Evolutionary conservation across 2,888 invertebrate genomes (phyloP).

Genomic region (Mimumesa dahlbomi): DNA sequence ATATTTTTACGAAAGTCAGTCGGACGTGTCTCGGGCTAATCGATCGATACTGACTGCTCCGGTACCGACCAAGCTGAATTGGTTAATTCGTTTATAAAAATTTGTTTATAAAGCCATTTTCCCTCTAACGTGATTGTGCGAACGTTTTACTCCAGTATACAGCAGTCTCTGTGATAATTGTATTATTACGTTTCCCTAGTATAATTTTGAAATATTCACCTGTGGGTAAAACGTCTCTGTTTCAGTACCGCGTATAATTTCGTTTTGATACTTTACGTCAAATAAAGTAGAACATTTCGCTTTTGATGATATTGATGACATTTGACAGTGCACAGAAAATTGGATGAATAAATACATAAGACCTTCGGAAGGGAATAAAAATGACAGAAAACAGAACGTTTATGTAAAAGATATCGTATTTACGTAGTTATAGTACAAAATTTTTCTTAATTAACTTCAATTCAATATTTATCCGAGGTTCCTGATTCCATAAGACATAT

Average conservation of each 20-base stretch:
- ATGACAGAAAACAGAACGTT: too few species aligned
- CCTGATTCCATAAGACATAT: too few species aligned
- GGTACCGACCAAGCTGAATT: constrained; percentile 15
- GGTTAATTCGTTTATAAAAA: constrained; percentile 38
- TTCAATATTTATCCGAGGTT: too few species aligned
- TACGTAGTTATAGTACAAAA: too few species aligned
- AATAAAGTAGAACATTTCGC: too few species aligned
- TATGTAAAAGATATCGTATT: too few species aligned
- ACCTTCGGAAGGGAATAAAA: too few species aligned
- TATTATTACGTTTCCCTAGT: constrained; percentile 54
- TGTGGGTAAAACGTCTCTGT: constrained; percentile 2
- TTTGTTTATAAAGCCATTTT: constrained; percentile 61
- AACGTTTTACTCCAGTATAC: constrained; percentile 44
- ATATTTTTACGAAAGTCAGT: constrained; percentile 15
- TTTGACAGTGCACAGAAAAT: too few species aligned
- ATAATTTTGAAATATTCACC: constrained; percentile 47
- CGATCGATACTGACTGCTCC: constrained; percentile 30
- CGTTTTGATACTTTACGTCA: too few species aligned
- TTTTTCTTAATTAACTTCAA: too few species aligned
- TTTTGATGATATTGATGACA: too few species aligned
- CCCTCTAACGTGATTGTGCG: constrained; percentile 50
- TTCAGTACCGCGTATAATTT: background rate
- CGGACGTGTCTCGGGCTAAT: constrained; percentile 6
- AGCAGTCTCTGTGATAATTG: constrained; percentile 49
- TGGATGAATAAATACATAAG: too few species aligned